Evolutionary conservation across 2,888 invertebrate species (phyloP), one percentile per base, ranked within the genome.

Genomic region (Alloplasta piceator): DNA sequence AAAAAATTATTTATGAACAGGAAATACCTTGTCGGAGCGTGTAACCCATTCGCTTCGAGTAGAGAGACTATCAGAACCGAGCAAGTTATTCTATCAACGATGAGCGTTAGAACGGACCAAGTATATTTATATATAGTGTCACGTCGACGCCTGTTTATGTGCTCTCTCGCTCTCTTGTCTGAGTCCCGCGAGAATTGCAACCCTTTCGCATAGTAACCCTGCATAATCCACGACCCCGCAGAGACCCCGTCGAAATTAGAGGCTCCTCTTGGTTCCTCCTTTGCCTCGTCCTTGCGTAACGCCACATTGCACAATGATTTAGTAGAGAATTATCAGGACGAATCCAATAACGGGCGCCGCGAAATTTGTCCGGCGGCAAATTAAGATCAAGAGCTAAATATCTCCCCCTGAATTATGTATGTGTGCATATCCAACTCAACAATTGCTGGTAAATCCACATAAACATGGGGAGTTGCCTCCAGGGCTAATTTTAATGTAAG

Each of bases 311-410:
- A 82, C 84, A 84, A 91, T 91, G 90, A 91, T 91, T 92, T 90
- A 91, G 87, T 87, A 86, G 85, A 85, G 87, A 91, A 91, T 92
- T 91, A 91, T 91, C 90, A 89, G 88, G 86, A 90, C 87, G 87
- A 90, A 91, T 91, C 89, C 90, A 91, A 91, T 91, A 91, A 90
- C 87, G 85, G 85, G 86, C 82, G 88, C 88, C 88, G 84, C 85
- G 78, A 82, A 88, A 86, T 88, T 88, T 85, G 87, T 85, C 86
- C 87, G 85, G 85, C 87, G 85, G 86, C 87, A 89, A 90, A 91
- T 91, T 90, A 88, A 89, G 89, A 90, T 87, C 87, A 88, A 86
- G 86, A 82, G 76, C 82, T 66, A 71, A 77, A 75, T 82, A 77
- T 26, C 73, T 43, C 75, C 64, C 58, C n/a, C 58, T 60, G 10